Evolutionary conservation across 2,113 vertebrate species (phyloP).

Genomic region (Seriola aureovittata): DNA sequence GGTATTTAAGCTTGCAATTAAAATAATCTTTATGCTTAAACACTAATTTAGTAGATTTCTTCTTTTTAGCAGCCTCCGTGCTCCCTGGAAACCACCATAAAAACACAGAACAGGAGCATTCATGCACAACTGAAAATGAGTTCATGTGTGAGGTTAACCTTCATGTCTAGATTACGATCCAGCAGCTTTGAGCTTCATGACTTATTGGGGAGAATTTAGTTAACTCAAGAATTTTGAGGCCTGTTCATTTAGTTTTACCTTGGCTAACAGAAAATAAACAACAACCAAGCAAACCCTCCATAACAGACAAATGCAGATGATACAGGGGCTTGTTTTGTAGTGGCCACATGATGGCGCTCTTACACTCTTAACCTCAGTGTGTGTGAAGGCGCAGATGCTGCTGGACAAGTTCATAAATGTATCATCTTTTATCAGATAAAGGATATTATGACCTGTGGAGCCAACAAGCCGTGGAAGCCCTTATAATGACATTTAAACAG

Average conservation of each 20-base stretch:
- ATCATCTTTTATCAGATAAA: neutral
- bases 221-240: neutral
- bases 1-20: too few relatives aligned
- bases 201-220: too few relatives aligned
- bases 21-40: too few relatives aligned
- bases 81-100: too few relatives aligned
- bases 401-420: neutral
- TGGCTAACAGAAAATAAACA: too few relatives aligned
- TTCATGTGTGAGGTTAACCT: too few relatives aligned
- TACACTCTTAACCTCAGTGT: neutral
- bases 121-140: too few relatives aligned
- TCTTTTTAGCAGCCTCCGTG: too few relatives aligned
- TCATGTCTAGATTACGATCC: neutral
- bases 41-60: too few relatives aligned
- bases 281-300: neutral
- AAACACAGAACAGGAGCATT: too few relatives aligned
- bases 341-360: constrained; percentile 55
- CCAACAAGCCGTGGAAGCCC: neutral
- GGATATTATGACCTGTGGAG: neutral
- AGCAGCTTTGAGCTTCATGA: neutral
- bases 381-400: neutral
- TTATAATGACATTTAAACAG: neutral
- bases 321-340: neutral
- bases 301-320: neutral
- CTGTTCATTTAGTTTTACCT: neutral